Percentiles rank a stretch among this genome's conserved stretches.
These are phyloP conservation scores for Paracyclopina nana DNA, from an alignment of 1,140 invertebrate genomes.

Conservation along the genomic window DNA sequence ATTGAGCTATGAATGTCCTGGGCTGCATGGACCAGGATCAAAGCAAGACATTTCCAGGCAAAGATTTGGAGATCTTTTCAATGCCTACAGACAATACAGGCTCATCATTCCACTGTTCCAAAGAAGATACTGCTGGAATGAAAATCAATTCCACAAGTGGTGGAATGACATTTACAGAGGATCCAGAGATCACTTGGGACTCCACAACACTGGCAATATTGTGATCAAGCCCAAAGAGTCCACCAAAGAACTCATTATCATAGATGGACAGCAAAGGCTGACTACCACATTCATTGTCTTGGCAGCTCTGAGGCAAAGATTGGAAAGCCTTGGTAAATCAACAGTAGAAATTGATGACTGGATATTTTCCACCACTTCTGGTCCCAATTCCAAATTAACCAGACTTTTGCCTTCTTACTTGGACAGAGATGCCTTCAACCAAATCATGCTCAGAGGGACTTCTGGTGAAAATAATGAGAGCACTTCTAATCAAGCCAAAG, in stretches of 20 bases:
- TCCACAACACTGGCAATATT: not conserved
- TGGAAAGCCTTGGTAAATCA: too few relatives aligned
- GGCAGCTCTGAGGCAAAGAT: too few relatives aligned
- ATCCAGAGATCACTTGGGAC: not conserved
- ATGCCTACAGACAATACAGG: not conserved
- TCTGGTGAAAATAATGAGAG: too few relatives aligned
- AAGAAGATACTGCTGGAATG: not conserved
- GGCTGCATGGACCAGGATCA: not conserved
- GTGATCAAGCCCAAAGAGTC: not conserved
- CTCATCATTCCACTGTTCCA: not conserved
- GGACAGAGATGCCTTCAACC: not conserved
- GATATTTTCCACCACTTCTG: not conserved
- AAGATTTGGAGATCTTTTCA: not conserved
- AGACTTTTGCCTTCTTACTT: not conserved
- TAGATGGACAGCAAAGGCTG: not conserved
- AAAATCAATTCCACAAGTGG: not conserved
- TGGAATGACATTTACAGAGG: not conserved
- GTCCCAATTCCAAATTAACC: not conserved
- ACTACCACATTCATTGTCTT: not conserved
- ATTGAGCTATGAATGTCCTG: slow-evolving; percentile 1
- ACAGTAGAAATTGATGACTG: too few relatives aligned
- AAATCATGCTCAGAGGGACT: too few relatives aligned
- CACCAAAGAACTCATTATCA: not conserved
- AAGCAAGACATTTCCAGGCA: not conserved
- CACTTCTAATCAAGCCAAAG: too few relatives aligned